Conservation (phyloP, 2,797 vertebrate species). For the Nothura maculosa region DNA sequence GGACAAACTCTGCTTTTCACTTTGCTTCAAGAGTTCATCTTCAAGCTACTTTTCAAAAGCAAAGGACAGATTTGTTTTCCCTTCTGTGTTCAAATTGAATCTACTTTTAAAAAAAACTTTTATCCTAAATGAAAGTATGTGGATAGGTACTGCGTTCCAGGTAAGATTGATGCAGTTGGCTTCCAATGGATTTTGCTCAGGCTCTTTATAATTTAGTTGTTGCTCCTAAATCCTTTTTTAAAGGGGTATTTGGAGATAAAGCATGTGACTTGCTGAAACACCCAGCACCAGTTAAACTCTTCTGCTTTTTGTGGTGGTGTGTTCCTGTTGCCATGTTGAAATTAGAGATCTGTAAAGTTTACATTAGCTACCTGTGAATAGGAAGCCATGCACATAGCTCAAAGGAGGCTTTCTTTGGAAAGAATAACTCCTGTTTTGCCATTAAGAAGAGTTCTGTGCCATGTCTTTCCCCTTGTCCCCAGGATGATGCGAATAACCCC, state of each 20-base stretch:
- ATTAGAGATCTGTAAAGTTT: background rate
- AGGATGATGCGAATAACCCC: background rate
- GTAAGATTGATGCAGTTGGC: background rate
- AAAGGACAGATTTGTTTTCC: background rate
- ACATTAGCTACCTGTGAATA: background rate
- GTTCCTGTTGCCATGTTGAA: background rate
- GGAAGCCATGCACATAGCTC: rapidly evolving
- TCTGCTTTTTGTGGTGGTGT: background rate
- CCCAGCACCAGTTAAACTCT: background rate
- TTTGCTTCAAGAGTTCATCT: background rate
- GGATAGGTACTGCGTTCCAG: background rate
- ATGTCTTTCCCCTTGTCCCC: background rate
- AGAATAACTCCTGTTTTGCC: background rate
- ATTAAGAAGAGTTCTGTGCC: rapidly evolving
- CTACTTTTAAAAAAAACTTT: background rate
- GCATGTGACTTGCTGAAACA: background rate
- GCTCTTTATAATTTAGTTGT: background rate
- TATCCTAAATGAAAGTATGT: background rate
- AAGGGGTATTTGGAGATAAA: background rate
- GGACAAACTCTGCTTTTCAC: background rate
- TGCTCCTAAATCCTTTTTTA: background rate
- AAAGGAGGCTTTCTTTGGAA: background rate
- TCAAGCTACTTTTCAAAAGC: background rate
- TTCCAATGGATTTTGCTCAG: background rate
- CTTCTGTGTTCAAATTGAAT: rapidly evolving